A percentile compares a stretch with the other conserved stretches of the same genome.
Conservation (phyloP, 2,888 invertebrate species). For the Galeopsomyia nigrocyanea region DNA sequence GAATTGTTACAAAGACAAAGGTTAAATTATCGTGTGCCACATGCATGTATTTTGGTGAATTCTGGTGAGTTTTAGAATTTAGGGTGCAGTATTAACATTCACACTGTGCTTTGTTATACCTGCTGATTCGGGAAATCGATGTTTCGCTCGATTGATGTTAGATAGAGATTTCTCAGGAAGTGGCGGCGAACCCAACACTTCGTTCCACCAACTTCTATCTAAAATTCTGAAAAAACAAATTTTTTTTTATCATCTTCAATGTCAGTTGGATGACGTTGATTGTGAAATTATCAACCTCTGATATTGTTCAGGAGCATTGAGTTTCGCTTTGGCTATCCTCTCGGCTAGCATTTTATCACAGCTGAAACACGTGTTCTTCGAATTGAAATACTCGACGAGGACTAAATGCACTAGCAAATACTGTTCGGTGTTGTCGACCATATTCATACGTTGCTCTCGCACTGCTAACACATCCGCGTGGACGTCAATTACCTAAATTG, state of each 20-base stretch:
- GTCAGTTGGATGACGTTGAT: background rate
- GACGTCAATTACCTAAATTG: slow-evolving; percentile 55
- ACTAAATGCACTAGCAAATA: slow-evolving; percentile 69
- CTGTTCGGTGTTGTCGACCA: slow-evolving; percentile 66
- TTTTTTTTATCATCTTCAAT: background rate
- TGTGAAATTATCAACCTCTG: slow-evolving; percentile 59
- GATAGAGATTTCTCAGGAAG: slow-evolving; percentile 46
- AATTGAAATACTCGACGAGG: slow-evolving; percentile 67
- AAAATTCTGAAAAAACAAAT: slow-evolving; percentile 54
- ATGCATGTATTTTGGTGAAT: background rate
- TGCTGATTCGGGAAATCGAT: slow-evolving; percentile 65
- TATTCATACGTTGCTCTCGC: slow-evolving; percentile 57
- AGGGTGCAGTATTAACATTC: background rate
- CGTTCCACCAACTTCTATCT: slow-evolving; percentile 67
- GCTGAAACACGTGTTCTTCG: slow-evolving; percentile 62
- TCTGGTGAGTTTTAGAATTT: too few relatives aligned
- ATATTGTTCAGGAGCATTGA: slow-evolving; percentile 55
- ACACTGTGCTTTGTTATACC: slow-evolving; percentile 13
- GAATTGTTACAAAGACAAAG: slow-evolving; percentile 9
- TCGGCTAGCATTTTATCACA: slow-evolving; percentile 62
- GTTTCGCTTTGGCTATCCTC: slow-evolving; percentile 56
- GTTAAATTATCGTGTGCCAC: background rate
- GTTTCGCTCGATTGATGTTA: slow-evolving; percentile 60
- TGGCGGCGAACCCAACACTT: slow-evolving; percentile 61
- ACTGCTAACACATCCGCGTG: slow-evolving; percentile 52